Percentiles rank a stretch among this genome's conserved stretches.
These are phyloP conservation scores for Malurus alboscapulatus DNA, from an alignment of 2,113 vertebrate species.

Conservation along the genomic window DNA sequence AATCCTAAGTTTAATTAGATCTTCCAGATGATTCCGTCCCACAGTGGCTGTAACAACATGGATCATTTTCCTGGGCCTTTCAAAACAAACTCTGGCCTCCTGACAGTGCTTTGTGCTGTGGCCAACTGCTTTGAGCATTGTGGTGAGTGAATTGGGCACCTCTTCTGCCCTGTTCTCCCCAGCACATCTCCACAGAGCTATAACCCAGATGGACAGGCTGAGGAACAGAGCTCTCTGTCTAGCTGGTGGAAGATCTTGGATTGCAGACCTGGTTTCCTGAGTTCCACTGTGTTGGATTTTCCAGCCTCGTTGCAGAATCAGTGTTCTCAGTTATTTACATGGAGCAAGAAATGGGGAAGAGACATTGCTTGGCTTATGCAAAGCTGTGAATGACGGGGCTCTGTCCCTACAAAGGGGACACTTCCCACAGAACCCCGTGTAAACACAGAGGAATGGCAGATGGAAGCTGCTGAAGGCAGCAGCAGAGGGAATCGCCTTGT, in stretches of 20 bases:
- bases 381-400: background rate
- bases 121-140: fast-evolving
- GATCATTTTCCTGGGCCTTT: background rate
- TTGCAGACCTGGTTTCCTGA: background rate
- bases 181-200: background rate
- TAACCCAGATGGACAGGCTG: background rate
- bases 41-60: background rate
- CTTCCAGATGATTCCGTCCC: conserved; percentile 4
- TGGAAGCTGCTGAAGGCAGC: background rate
- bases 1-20: background rate
- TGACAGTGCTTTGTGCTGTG: background rate
- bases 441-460: background rate
- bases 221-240: background rate
- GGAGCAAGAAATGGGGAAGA: background rate
- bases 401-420: background rate
- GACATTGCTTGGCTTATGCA: background rate
- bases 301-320: background rate
- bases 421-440: background rate
- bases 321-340: fast-evolving
- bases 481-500: background rate
- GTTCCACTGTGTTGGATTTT: background rate
- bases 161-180: background rate
- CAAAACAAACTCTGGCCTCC: background rate
- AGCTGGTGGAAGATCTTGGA: background rate
- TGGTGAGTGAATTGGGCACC: background rate